These are phyloP conservation scores for Polydesmus complanatus DNA, from an alignment of 2,888 invertebrate genomes.

Conservation along the genomic window DNA sequence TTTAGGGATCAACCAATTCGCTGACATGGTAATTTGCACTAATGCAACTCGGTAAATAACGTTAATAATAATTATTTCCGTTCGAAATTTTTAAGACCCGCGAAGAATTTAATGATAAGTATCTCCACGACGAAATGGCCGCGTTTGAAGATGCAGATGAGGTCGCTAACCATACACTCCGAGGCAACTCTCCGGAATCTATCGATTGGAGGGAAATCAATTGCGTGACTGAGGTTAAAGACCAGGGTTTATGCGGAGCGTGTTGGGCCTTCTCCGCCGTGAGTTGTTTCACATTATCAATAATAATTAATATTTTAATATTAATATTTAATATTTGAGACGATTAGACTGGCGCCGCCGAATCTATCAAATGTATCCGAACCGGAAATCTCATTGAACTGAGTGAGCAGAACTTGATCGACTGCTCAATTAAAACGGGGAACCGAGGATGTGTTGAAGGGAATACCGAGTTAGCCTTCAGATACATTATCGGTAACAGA, in stretches of 20 bases:
- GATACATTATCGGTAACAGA: background rate
- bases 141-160: too few species aligned
- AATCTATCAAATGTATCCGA: background rate
- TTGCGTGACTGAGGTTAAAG: background rate
- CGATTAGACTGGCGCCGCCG: background rate
- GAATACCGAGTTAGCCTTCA: background rate
- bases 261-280: background rate
- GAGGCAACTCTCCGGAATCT: too few species aligned
- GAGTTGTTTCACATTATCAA: background rate
- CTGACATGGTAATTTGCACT: too few species aligned
- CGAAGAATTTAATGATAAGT: too few species aligned
- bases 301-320: background rate
- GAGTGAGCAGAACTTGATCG: background rate
- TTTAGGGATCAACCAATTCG: too few species aligned
- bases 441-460: background rate
- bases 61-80: too few species aligned
- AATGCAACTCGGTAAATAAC: too few species aligned
- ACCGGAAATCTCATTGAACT: background rate
- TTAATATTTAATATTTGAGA: background rate
- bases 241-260: background rate
- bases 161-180: too few species aligned
- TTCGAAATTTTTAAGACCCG: too few species aligned
- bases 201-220: background rate
- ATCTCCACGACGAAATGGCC: too few species aligned
- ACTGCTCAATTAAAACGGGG: background rate